Evolutionary conservation across 2,797 vertebrate species (phyloP), one percentile per base, ranked within the genome.

Genomic region (Peromyscus eremicus): DNA sequence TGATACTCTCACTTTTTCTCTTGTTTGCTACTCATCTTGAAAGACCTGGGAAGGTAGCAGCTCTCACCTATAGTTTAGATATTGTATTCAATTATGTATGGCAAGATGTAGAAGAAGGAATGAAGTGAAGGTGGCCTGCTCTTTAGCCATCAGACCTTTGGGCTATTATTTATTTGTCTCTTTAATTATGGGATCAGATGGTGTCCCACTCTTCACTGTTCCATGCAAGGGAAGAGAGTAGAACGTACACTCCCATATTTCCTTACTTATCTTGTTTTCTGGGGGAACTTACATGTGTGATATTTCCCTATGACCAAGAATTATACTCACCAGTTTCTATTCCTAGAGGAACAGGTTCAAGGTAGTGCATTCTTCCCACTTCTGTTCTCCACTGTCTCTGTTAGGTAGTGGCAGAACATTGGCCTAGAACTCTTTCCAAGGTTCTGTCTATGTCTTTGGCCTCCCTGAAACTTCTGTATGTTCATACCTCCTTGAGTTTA

Each of bases 401-500:
- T 1, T 43, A 17, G 64, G 7, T 43, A 21, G 8, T 29, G 6
- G 25, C 10, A 79, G 25, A 21, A 2, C 6, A 5, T 2, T 55
- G 43, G n/a, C 5, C 3, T 60, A 66, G 32, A 17, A 27, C 1
- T 64, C n/a, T 40, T 88, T 11, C 9, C 8, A 19, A 29, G 40
- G 27, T 8, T 46, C 43, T 11, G 0, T 2, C 0, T 7, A 10
- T n/a, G n/a, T 60, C 43, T 60, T 68, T 0, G 34, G 21, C 25
- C 19, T 84, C 46, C 12, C 37, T 40, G 14, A 81, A 66, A 40
- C 14, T 37, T 17, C 64, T 43, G 6, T 27, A 14, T 37, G 32
- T 3, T 14, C 16, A 68, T 11, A 5, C 0, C 1, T 25, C 49
- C 71, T 46, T 23, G 32, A 14, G 12, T 89, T 60, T 66, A 8